Percentiles rank a stretch among this genome's conserved stretches.
Evolutionary conservation across 1,140 invertebrate genomes (phyloP).

Genomic region (Condylostylus longicornis): DNA sequence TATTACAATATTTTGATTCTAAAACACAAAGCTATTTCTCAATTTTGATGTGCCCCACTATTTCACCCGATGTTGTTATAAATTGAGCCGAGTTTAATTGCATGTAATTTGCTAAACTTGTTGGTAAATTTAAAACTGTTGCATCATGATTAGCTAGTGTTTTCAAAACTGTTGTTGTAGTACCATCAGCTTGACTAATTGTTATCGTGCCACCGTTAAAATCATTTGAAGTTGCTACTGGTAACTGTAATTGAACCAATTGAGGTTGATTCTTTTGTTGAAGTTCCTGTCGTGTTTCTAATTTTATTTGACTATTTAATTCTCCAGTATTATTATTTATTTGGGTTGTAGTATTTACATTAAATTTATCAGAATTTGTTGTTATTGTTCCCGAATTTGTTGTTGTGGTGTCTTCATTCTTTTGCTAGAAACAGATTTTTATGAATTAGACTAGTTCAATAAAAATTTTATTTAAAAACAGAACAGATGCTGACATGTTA

Average conservation of each 20-base stretch:
- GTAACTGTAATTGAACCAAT: conserved; percentile 2
- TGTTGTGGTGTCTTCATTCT: conserved; percentile 4
- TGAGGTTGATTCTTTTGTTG: conserved; percentile 8
- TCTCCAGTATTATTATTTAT: no score
- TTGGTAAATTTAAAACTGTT: conserved; percentile 18
- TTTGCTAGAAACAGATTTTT: no score
- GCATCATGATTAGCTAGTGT: conserved; percentile 10
- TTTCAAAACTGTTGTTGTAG: conserved; percentile 3
- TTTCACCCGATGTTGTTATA: conserved; percentile 7
- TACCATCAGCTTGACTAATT: conserved; percentile 18
- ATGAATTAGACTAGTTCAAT: no score
- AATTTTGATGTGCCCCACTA: conserved; percentile 11
- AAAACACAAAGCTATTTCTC: no score
- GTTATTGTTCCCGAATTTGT: conserved; percentile 10
- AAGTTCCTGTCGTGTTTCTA: conserved; percentile 15
- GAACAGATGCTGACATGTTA: no score
- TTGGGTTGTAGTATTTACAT: neutral
- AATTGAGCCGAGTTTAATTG: conserved; percentile 23
- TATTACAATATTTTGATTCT: no score
- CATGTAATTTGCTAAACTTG: conserved; percentile 22
- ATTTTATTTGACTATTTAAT: conserved; percentile 25
- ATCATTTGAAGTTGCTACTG: conserved; percentile 20
- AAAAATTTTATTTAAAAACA: no score
- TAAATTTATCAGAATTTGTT: no score
- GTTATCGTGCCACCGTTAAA: conserved; percentile 24